Percentiles rank a stretch among this genome's conserved stretches.
Evolutionary conservation across 2,797 vertebrate genomes (phyloP).

Genomic region (Tiaroga cobitis): DNA sequence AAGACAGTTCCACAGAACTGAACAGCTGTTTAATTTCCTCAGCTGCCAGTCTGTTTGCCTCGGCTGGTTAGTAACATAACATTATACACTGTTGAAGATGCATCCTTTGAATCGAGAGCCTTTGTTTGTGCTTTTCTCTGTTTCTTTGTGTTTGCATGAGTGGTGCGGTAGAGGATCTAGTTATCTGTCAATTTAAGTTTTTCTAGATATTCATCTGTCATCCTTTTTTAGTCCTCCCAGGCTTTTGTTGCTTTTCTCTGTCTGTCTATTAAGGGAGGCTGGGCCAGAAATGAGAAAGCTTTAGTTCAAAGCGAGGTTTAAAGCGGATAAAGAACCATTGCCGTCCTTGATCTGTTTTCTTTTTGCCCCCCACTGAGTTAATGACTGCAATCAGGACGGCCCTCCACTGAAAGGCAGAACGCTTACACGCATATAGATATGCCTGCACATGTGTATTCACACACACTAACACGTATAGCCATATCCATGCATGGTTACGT

Average conservation of each 20-base stretch:
- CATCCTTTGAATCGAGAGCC: conserved; percentile 29
- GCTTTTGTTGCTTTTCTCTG: conserved; percentile 20
- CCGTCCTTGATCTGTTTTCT: conserved; percentile 17
- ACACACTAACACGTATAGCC: not conserved
- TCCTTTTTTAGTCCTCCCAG: not conserved
- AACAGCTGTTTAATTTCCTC: conserved; percentile 15
- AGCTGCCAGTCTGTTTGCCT: conserved; percentile 6
- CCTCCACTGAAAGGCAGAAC: not conserved
- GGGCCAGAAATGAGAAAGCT: conserved; percentile 26
- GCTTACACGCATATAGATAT: not conserved
- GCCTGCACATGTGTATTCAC: not conserved
- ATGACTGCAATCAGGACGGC: conserved; percentile 41
- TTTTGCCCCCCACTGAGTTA: conserved; percentile 30
- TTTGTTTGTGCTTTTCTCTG: conserved; percentile 31
- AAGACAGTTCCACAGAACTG: conserved; percentile 16
- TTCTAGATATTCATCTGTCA: conserved; percentile 5
- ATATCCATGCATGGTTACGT: not conserved
- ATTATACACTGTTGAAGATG: conserved; percentile 28
- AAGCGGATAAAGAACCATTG: conserved; percentile 29
- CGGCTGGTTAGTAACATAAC: conserved; percentile 1
- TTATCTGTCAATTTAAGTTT: conserved; percentile 47
- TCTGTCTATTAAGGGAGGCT: conserved; percentile 15
- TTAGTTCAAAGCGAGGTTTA: conserved; percentile 43
- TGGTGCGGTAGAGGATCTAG: conserved; percentile 21
- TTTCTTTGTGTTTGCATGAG: conserved; percentile 34